Conservation (phyloP, 2,797 vertebrate species). For the Pteronotus mesoamericanus region DNA sequence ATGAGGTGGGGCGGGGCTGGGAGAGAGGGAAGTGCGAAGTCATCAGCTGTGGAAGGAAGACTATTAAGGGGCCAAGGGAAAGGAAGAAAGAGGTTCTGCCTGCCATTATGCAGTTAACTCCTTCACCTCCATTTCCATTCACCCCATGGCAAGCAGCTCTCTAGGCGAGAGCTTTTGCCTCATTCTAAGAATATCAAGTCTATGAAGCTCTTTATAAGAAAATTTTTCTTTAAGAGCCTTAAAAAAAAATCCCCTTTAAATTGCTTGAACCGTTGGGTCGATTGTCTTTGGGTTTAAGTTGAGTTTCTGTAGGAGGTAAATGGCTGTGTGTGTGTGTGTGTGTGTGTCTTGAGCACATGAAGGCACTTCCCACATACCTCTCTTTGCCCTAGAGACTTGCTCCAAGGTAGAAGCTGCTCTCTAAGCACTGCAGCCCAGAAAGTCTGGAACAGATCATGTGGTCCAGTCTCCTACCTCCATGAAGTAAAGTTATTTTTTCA, state of each 20-base stretch:
- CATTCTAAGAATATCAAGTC: neutral
- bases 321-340: neutral
- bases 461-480: conserved; percentile 40
- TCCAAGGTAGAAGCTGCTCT: conserved; percentile 54
- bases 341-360: neutral
- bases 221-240: neutral
- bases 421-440: conserved; percentile 11
- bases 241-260: neutral
- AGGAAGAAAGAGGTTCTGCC: neutral
- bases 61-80: neutral
- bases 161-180: neutral
- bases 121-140: neutral
- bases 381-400: conserved; percentile 7
- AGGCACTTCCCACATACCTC: conserved; percentile 25
- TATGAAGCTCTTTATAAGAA: conserved; percentile 32
- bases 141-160: neutral
- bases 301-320: neutral
- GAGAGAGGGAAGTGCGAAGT: neutral
- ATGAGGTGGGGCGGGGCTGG: accelerated
- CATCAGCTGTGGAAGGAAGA: neutral
- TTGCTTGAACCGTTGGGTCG: neutral
- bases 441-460: conserved; percentile 70
- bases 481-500: conserved; percentile 64
- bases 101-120: neutral
- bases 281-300: neutral